Percentiles rank a stretch among this genome's conserved stretches.
phyloP scores from a whole-genome alignment of 2,888 invertebrate species.

The Sminthurides aquaticus region DNA sequence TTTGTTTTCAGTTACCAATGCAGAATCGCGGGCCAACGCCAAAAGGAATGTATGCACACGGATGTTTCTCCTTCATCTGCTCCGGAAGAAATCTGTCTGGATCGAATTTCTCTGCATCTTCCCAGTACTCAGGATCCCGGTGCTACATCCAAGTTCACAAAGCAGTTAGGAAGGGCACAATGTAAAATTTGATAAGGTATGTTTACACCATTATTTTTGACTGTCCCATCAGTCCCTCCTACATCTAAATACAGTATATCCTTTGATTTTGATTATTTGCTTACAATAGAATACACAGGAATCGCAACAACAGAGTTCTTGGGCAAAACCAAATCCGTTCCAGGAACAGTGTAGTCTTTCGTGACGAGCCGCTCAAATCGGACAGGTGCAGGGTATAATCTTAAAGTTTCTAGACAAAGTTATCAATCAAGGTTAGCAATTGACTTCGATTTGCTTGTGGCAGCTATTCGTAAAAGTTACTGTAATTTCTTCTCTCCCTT shows the following conservation, averaged over 20 bases:
- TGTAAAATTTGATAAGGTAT: too few species aligned
- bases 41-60: constrained; percentile 10
- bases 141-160: too few species aligned
- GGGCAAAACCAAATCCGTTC: not conserved
- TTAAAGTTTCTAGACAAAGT: not conserved
- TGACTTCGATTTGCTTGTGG: not conserved
- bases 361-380: not conserved
- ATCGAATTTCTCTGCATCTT: not conserved
- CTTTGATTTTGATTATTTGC: too few species aligned
- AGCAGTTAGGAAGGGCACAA: too few species aligned
- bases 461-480: too few species aligned
- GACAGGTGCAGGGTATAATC: not conserved
- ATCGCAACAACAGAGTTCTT: not conserved
- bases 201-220: too few species aligned
- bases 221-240: too few species aligned
- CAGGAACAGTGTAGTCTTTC: not conserved
- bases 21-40: constrained; percentile 1
- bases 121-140: not conserved
- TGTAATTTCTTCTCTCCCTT: too few species aligned
- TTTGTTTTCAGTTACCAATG: constrained; percentile 3
- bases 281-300: not conserved
- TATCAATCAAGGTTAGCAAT: not conserved
- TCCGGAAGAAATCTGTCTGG: constrained; percentile 5
- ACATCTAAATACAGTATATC: too few species aligned
- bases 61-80: not conserved